Base-by-base conservation (phyloP, 2,888 invertebrate genomes). In the Caenorhabditis japonica region DNA sequence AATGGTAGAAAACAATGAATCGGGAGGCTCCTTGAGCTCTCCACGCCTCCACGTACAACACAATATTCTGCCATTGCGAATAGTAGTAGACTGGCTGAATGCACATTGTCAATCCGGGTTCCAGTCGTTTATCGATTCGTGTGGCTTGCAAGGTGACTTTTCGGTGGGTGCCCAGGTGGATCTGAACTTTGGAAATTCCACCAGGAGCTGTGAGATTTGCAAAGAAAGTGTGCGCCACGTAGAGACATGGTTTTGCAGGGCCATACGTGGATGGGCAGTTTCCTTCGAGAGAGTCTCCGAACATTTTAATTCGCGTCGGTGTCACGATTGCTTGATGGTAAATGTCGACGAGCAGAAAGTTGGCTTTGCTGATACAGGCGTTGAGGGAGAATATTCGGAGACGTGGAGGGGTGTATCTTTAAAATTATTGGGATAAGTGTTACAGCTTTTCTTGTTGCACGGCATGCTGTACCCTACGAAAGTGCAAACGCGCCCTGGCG, bases 1-100 rank as follows among this genome's bases (percentile, higher is more conserved):
- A 81, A 27, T 81, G 80, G 43, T 61, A 59, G 56, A 80, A 80
- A 17, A 81, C 55, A 41, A 75, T 70, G 43, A 81, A 78, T 30
- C 76, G 58, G n/a, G 77, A 52, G 4, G 74, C 75, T 53, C 69
- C 66, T 46, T 73, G 76, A 38, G 62, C 44, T 44, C 53, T 75
- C 81, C 81, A 80, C 27, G 60, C 69, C 27, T 69, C 69, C 12
- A 69, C 53, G 23, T 60, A 69, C 34, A 69, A 19, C 13, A 69
- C 33, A 39, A 60, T 60, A 21, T 69, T 69, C 47, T 69, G 60
- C 59, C 53, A 53, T 41, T 69, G 60, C 1, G 69, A 60, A 19
- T 69, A 69, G 47, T 60, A 69, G n/a, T 69, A 69, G 12, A 60
- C 58, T 10, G 68, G 68, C 25, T 58, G 53, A 4, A 69, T n/a